Evolutionary conservation across 1,140 invertebrate genomes (phyloP).

Genomic region (Zaprionus kolodkinae): DNA sequence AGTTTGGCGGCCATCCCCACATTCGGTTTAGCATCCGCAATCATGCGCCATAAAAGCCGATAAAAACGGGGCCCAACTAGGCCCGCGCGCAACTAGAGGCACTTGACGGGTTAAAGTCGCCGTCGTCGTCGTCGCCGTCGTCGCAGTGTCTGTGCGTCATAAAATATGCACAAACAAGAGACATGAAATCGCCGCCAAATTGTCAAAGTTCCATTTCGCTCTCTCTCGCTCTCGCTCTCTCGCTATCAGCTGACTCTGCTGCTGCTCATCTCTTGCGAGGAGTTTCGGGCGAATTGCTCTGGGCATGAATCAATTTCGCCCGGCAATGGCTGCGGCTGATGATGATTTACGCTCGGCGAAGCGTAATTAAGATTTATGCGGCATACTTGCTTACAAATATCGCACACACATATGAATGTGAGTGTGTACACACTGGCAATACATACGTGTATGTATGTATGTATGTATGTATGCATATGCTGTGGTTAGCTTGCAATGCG

Average conservation of each 20-base stretch:
- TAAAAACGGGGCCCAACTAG: conserved; percentile 28
- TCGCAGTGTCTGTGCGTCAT: conserved; percentile 58
- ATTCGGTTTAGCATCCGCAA: conserved; percentile 45
- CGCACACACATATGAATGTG: conserved; percentile 11
- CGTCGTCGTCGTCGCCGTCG: conserved; percentile 23
- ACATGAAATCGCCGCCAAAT: conserved; percentile 48
- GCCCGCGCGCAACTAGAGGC: neutral
- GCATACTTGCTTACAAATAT: conserved; percentile 57
- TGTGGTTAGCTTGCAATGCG: conserved; percentile 45
- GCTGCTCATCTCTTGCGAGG: conserved; percentile 13
- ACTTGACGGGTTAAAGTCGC: conserved; percentile 27
- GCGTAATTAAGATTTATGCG: conserved; percentile 81
- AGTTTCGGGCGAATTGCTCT: conserved; percentile 42
- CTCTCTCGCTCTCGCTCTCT: neutral
- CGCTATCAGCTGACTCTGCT: neutral
- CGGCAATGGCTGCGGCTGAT: conserved; percentile 54
- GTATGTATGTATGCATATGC: conserved; percentile 31
- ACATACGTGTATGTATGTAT: too few species aligned
- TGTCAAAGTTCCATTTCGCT: conserved; percentile 57
- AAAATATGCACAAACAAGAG: conserved; percentile 44
- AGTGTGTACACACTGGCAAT: too few species aligned
- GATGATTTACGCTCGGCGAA: conserved; percentile 79
- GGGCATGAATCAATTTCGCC: conserved; percentile 66
- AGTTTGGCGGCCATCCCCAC: conserved; percentile 15
- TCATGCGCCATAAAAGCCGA: conserved; percentile 44